These are phyloP conservation scores for Parambassis ranga DNA, from an alignment of 2,797 vertebrate species.

Conservation along the genomic window DNA sequence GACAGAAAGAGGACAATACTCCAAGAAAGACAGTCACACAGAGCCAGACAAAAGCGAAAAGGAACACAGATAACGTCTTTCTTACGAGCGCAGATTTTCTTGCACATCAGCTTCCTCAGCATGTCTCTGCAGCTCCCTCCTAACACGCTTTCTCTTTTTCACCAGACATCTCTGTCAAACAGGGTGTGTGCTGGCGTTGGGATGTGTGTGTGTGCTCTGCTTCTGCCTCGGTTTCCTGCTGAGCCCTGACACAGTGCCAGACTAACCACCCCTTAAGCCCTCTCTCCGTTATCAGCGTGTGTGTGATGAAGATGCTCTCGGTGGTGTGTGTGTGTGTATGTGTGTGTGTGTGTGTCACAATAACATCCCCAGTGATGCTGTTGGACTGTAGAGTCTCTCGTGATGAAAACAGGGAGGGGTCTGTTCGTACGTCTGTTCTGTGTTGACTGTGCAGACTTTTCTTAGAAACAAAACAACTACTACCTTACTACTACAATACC, in stretches of 20 bases:
- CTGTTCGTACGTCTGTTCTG: conserved; percentile 64
- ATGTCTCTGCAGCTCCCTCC: conserved; percentile 76
- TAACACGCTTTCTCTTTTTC: conserved; percentile 6
- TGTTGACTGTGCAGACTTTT: not conserved
- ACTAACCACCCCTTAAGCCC: conserved; percentile 36
- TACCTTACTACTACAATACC: too few relatives aligned
- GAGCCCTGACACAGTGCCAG: conserved; percentile 29
- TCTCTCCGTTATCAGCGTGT: conserved; percentile 4
- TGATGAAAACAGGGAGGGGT: conserved; percentile 69
- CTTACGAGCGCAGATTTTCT: conserved; percentile 85
- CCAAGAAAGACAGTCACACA: not conserved
- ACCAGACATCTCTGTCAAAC: conserved; percentile 20
- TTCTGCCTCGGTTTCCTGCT: conserved; percentile 6
- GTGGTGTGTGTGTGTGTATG: conserved; percentile 12
- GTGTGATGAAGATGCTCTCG: too few relatives aligned
- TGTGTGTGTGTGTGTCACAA: conserved; percentile 15
- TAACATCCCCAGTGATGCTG: conserved; percentile 16
- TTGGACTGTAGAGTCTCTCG: conserved; percentile 44
- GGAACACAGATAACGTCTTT: conserved; percentile 16
- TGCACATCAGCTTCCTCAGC: conserved; percentile 87
- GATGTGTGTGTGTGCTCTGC: conserved; percentile 10
- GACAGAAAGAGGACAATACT: not conserved
- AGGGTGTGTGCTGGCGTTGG: conserved; percentile 20
- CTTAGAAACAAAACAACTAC: not conserved
- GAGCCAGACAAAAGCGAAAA: not conserved